These are phyloP conservation scores for Lota lota DNA, from an alignment of 2,113 vertebrate species.

Conservation along the genomic window DNA sequence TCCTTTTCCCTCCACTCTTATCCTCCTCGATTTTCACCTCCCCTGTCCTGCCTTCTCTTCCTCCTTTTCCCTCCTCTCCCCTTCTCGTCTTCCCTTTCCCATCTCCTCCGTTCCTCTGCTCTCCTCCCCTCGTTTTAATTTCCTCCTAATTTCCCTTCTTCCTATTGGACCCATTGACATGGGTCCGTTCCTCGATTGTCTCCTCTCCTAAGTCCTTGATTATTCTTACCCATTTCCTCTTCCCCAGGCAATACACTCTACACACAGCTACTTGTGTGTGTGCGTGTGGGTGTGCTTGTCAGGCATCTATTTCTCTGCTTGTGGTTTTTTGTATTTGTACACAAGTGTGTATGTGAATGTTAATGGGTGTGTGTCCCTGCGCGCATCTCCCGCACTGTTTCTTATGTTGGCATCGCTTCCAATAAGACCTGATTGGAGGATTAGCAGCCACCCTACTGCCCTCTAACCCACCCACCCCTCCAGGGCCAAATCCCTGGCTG, in stretches of 20 bases:
- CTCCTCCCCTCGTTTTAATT: slow-evolving; percentile 12
- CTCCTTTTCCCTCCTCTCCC: slow-evolving; percentile 12
- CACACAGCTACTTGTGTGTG: slow-evolving; percentile 6
- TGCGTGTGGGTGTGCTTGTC: slow-evolving; percentile 5
- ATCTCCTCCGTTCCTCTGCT: background rate
- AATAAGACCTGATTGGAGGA: slow-evolving; percentile 43
- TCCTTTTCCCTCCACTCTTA: background rate
- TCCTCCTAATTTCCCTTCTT: background rate
- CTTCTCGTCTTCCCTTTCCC: background rate
- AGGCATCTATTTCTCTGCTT: background rate
- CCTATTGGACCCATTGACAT: too few relatives aligned
- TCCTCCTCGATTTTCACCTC: slow-evolving; percentile 36
- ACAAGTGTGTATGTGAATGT: slow-evolving; percentile 10
- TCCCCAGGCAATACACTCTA: too few relatives aligned
- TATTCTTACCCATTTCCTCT: background rate
- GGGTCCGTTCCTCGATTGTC: background rate
- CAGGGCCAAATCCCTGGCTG: slow-evolving; percentile 58
- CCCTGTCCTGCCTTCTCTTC: slow-evolving; percentile 32
- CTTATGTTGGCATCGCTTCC: slow-evolving; percentile 30
- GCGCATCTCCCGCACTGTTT: background rate
- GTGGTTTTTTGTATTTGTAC: slow-evolving; percentile 1
- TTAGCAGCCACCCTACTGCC: slow-evolving; percentile 34
- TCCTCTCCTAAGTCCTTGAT: background rate
- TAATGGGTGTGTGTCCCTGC: slow-evolving; percentile 3
- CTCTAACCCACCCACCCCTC: slow-evolving; percentile 10